These are phyloP conservation scores for Oncorhynchus mykiss DNA, from an alignment of 2,113 vertebrate species.

Conservation along the genomic window DNA sequence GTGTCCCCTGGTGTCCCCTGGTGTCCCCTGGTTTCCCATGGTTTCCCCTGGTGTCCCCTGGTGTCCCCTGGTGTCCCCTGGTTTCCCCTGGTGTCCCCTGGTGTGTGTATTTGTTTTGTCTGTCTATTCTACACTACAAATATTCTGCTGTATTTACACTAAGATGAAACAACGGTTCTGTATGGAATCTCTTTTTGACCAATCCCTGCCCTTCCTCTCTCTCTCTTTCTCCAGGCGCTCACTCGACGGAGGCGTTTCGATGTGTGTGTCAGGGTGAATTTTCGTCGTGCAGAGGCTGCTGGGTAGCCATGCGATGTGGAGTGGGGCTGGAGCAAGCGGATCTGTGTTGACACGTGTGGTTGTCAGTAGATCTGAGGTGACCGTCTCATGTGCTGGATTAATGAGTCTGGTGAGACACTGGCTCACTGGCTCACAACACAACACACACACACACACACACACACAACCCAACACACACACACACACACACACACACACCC, in stretches of 20 bases:
- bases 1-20: no score
- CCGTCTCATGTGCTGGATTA: constrained; percentile 42
- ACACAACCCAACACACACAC: no score
- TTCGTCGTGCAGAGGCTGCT: constrained; percentile 5
- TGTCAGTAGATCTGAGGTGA: constrained; percentile 41
- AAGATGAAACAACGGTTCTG: no score
- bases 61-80: background rate
- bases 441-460: no score
- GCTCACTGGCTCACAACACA: no score
- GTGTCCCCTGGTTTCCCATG: background rate
- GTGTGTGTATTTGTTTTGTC: background rate
- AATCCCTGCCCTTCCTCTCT: background rate
- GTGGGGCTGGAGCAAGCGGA: constrained; percentile 7
- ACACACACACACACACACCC: no score
- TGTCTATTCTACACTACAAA: background rate
- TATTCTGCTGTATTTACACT: no score
- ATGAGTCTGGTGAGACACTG: constrained; percentile 14
- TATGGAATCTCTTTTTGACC: background rate
- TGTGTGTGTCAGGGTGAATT: constrained; percentile 31
- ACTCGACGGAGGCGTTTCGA: constrained; percentile 1
- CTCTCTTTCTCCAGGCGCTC: constrained; percentile 2
- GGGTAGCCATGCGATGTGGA: no score
- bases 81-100: background rate
- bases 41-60: no score
- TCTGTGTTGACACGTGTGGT: constrained; percentile 33